A percentile compares a stretch with the other conserved stretches of the same genome.
Conservation (phyloP, 1,140 invertebrate species). For the Pseudoatta argentina region DNA sequence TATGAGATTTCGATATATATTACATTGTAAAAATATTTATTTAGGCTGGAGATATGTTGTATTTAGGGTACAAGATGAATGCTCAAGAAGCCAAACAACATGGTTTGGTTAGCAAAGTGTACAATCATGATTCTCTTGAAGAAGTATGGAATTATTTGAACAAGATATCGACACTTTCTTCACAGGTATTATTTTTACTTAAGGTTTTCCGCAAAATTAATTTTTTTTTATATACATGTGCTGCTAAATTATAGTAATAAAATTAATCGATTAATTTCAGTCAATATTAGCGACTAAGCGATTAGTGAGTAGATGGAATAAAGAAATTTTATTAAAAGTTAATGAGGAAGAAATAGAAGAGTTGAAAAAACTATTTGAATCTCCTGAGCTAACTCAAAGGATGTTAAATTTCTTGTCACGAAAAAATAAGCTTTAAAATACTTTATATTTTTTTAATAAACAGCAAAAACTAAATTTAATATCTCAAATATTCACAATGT, state of each 20-base stretch:
- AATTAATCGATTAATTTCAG: constrained; percentile 72
- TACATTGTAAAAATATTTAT: constrained; percentile 65
- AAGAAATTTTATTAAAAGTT: constrained; percentile 73
- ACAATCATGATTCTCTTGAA: constrained; percentile 79
- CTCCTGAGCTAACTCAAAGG: constrained; percentile 66
- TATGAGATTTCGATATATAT: constrained; percentile 54
- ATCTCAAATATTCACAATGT: background rate
- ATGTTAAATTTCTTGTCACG: constrained; percentile 42
- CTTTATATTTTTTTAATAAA: constrained; percentile 29
- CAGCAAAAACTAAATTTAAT: constrained; percentile 31
- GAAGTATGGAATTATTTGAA: constrained; percentile 76
- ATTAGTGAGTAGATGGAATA: constrained; percentile 75
- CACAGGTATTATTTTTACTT: constrained; percentile 72
- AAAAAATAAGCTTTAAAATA: constrained; percentile 76
- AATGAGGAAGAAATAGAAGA: constrained; percentile 76
- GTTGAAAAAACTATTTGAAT: constrained; percentile 64
- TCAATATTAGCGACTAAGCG: constrained; percentile 78
- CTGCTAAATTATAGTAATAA: background rate
- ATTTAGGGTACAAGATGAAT: constrained; percentile 93
- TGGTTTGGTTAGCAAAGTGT: constrained; percentile 91
- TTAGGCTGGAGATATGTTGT: constrained; percentile 93
- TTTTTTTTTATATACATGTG: background rate
- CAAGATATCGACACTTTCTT: constrained; percentile 73
- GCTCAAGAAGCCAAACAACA: constrained; percentile 91
- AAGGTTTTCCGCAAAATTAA: constrained; percentile 18